Conservation (phyloP, 2,888 invertebrate genomes). For the Limenitis camilla region DNA sequence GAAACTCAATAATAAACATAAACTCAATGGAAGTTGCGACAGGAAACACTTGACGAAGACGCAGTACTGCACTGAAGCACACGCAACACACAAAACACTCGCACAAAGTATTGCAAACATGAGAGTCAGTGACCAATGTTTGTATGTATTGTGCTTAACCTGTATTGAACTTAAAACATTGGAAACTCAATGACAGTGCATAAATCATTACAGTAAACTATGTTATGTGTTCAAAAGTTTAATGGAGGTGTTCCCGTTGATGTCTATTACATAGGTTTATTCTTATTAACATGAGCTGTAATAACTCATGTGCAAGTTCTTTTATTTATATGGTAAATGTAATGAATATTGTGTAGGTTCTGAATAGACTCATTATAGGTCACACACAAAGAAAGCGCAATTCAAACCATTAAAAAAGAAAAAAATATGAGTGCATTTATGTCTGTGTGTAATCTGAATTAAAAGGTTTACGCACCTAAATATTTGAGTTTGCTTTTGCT, state of each 20-base stretch:
- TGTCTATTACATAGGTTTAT: constrained; percentile 48
- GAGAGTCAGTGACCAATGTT: constrained; percentile 33
- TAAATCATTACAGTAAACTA: constrained; percentile 23
- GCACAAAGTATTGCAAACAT: constrained; percentile 39
- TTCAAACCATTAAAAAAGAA: constrained; percentile 53
- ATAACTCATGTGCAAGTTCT: constrained; percentile 12
- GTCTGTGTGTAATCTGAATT: constrained; percentile 36
- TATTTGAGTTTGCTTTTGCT: constrained; percentile 84
- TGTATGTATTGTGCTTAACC: constrained; percentile 10
- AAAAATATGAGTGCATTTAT: constrained; percentile 42
- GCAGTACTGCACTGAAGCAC: constrained; percentile 35
- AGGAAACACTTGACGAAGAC: constrained; percentile 32
- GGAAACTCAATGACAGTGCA: constrained; percentile 50
- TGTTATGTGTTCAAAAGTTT: constrained; percentile 29
- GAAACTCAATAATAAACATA: no score
- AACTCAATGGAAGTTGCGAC: constrained; percentile 41
- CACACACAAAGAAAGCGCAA: constrained; percentile 66
- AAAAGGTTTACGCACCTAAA: constrained; percentile 78
- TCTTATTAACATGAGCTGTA: constrained; percentile 13
- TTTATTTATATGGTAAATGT: constrained; percentile 18
- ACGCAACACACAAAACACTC: constrained; percentile 41
- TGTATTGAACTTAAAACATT: constrained; percentile 24
- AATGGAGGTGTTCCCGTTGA: constrained; percentile 46
- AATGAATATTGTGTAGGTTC: constrained; percentile 24
- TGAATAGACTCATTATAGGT: constrained; percentile 40